A percentile compares a stretch with the other conserved stretches of the same genome.
Conservation (phyloP, 2,888 invertebrate genomes). For the Yponomeuta cagnagella region DNA sequence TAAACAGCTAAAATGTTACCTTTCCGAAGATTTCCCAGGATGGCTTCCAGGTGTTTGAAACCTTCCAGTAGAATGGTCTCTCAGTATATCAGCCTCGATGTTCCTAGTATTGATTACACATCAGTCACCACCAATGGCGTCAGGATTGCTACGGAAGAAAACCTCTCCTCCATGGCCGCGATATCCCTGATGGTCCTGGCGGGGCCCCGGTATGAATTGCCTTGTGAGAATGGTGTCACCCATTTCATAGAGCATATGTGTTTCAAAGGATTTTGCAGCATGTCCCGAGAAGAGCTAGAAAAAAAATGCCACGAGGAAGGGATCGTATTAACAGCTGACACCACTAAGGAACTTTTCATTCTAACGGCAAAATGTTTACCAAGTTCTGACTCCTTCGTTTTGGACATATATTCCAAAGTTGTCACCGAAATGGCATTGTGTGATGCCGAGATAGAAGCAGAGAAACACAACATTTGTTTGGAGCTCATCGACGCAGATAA, state of each 20-base stretch:
- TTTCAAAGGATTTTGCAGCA: conserved; percentile 39
- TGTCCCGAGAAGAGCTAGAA: conserved; percentile 30
- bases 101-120: conserved; percentile 19
- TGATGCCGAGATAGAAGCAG: conserved; percentile 35
- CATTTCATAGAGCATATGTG: conserved; percentile 58
- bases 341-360: conserved; percentile 45
- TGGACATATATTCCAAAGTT: conserved; percentile 35
- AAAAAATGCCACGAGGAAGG: conserved; percentile 26
- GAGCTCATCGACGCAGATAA: conserved; percentile 49
- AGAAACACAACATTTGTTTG: conserved; percentile 38
- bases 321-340: conserved; percentile 37
- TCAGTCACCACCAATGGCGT: conserved; percentile 43
- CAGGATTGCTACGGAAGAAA: conserved; percentile 42
- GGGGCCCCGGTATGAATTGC: conserved; percentile 49
- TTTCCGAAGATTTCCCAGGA: background rate
- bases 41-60: background rate
- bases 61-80: background rate
- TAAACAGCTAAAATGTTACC: background rate
- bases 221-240: conserved; percentile 45
- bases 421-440: conserved; percentile 35
- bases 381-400: conserved; percentile 23
- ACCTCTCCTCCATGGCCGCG: conserved; percentile 31
- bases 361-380: conserved; percentile 36
- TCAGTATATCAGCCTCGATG: background rate
- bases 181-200: conserved; percentile 41